Conservation (phyloP, 1,140 invertebrate species). For the Zaprionus inermis region DNA sequence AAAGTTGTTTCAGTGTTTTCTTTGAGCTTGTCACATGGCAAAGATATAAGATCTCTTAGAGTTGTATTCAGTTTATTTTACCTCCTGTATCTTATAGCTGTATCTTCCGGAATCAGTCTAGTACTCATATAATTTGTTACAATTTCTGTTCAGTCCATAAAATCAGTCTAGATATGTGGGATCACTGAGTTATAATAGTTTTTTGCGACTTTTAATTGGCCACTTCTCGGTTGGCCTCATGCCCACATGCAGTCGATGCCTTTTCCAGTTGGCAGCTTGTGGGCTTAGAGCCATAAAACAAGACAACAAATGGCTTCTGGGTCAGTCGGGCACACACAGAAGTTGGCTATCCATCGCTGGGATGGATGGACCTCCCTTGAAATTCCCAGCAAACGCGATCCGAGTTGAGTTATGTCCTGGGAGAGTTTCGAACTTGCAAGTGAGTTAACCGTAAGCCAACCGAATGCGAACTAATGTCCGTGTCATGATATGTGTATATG, state of each 20-base stretch:
- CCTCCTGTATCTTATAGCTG: too few species aligned
- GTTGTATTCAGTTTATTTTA: too few species aligned
- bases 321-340: slow-evolving; percentile 77
- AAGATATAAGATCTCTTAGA: too few species aligned
- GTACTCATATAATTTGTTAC: neutral
- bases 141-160: neutral
- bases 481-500: slow-evolving; percentile 67
- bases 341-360: too few species aligned
- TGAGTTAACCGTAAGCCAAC: slow-evolving; percentile 52
- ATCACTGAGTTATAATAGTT: neutral
- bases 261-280: slow-evolving; percentile 4
- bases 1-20: neutral
- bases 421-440: slow-evolving; percentile 47
- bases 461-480: slow-evolving; percentile 70
- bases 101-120: neutral
- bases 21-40: neutral
- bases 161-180: neutral
- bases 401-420: slow-evolving; percentile 65
- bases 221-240: slow-evolving; percentile 12
- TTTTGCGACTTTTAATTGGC: slow-evolving; percentile 1
- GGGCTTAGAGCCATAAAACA: slow-evolving; percentile 59
- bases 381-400: slow-evolving; percentile 38
- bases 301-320: slow-evolving; percentile 71
- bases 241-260: slow-evolving; percentile 19
- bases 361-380: slow-evolving; percentile 49